A percentile compares a stretch with the other conserved stretches of the same genome.
Evolutionary conservation across 2,888 invertebrate species (phyloP).

Genomic region (Calameuta filiformis): DNA sequence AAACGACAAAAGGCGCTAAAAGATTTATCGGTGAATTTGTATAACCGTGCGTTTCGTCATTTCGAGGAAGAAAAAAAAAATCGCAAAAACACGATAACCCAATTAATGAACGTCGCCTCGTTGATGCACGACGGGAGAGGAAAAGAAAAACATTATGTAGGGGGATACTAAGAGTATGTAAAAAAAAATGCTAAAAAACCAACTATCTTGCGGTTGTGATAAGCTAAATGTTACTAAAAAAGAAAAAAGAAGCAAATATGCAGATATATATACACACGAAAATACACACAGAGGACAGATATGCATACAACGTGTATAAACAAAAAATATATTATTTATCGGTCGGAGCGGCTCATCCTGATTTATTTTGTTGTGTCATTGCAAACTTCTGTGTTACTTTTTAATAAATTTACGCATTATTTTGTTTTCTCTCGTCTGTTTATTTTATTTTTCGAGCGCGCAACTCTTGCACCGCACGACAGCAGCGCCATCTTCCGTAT

Average conservation of each 20-base stretch:
- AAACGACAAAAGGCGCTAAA: too few species aligned
- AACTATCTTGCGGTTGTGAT: conserved; percentile 33
- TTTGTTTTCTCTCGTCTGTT: conserved; percentile 33
- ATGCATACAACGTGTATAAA: not conserved
- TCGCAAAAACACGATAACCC: too few species aligned
- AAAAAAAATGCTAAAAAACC: too few species aligned
- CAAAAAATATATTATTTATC: conserved; percentile 21
- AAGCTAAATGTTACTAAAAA: conserved; percentile 19
- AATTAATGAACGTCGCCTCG: too few species aligned
- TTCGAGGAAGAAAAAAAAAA: too few species aligned
- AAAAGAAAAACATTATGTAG: too few species aligned
- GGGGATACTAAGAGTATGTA: too few species aligned
- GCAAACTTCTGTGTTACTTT: conserved; percentile 48
- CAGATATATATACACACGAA: not conserved
- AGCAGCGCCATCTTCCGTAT: conserved; percentile 9
- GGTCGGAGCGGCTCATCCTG: conserved; percentile 33
- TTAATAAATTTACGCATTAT: conserved; percentile 51
- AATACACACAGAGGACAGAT: too few species aligned
- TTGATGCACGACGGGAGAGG: too few species aligned
- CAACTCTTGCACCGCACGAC: not conserved
- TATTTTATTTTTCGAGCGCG: conserved; percentile 22
- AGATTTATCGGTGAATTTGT: too few species aligned
- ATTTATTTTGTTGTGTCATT: conserved; percentile 46
- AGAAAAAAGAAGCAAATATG: not conserved
- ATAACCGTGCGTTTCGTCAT: too few species aligned